Evolutionary conservation across 53 echinoderm and acorn worm species (phyloP), one percentile per base, ranked within the genome.

Genomic region (Hippasteria phrygiana): DNA sequence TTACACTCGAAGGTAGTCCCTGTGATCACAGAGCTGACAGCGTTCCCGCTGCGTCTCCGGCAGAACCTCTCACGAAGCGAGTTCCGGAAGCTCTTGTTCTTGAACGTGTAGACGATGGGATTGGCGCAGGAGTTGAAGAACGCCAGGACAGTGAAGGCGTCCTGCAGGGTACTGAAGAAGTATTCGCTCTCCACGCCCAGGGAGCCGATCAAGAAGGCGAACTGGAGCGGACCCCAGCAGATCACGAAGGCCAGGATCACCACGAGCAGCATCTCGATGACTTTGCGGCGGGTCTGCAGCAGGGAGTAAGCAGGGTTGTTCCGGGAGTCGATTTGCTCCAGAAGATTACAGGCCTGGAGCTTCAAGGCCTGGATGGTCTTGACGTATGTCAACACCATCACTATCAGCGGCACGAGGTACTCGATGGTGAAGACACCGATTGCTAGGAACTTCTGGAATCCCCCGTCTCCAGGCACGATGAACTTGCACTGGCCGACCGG

Each of bases 301-400:
- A 93, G 45, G 32, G 88, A 88, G 43, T 34, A 43, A 29, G 75
- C 88, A 1, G 88, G 88, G 75, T 56, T 59, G 33, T 43, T 55
- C 16, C 62, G 35, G 26, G 83, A 90, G 3, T 84, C 87, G 31
- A 72, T 62, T 18, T 63, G 65, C 43, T 48, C 36, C 71, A 90
- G 75, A 36, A 93, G 71, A 26, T 56, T 31, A 0, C 22, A 2
- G 6, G 89, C 93, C 27, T 93, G 93, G 16, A 54, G 59, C 16
- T 87, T 91, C 20, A 95, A 76, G 13, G 78, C 36, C 18, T 82
- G 72, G 39, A 92, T 90, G 16, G 93, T 93, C 55, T 78, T 71
- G 13, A 79, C 31, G 18, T 95, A 89, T 3, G 92, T 90, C 6
- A 89, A 79, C 4, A 95, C 27, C 95, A 95, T 95, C 55, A 95